phyloP scores from a whole-genome alignment of 2,113 vertebrate genomes.

The Gopherus flavomarginatus region DNA sequence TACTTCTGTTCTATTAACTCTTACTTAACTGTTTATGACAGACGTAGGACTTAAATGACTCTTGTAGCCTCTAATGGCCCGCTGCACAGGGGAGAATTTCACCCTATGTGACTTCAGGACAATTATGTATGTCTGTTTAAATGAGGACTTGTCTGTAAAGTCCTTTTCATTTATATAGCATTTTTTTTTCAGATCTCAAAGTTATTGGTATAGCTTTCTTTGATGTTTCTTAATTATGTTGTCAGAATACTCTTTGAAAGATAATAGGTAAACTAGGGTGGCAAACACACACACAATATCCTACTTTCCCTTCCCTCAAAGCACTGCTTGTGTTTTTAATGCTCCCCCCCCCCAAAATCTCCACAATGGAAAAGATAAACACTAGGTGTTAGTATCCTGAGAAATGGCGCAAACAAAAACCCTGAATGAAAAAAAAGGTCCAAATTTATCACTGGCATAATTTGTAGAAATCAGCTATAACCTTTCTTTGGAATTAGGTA shows the following conservation, averaged over 20 bases:
- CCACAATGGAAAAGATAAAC: too few species aligned
- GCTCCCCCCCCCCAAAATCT: too few species aligned
- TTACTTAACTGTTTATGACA: too few species aligned
- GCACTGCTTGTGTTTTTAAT: background rate
- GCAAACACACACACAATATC: background rate
- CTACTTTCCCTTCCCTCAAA: background rate
- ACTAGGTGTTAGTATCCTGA: background rate
- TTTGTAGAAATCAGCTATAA: background rate
- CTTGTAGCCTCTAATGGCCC: background rate
- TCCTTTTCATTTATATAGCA: background rate
- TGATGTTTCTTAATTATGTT: constrained; percentile 9
- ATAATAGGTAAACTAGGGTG: background rate
- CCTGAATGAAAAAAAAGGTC: too few species aligned
- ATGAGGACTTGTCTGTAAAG: background rate
- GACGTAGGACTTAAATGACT: background rate
- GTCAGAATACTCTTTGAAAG: background rate
- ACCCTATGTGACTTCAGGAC: background rate
- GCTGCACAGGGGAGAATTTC: background rate
- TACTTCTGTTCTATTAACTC: too few species aligned
- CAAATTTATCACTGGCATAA: background rate
- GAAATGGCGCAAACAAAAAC: background rate
- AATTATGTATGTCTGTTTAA: background rate
- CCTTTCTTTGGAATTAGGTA: background rate
- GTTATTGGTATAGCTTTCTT: background rate
- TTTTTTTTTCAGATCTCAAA: background rate